A percentile compares a stretch with the other conserved stretches of the same genome.
phyloP scores from a whole-genome alignment of 1,140 invertebrate genomes.

The Platyura marginata region DNA sequence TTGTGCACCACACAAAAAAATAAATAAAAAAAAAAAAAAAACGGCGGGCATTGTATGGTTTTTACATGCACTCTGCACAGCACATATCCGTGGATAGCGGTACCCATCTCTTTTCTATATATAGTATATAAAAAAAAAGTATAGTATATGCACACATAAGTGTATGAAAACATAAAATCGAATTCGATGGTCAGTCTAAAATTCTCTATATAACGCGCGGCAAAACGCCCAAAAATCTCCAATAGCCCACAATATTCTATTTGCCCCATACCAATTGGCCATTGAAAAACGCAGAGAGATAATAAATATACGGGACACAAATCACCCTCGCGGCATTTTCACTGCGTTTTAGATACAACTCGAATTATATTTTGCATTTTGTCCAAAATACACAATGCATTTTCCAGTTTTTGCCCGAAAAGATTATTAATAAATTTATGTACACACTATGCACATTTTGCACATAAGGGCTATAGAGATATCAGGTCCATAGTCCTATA shows the following conservation, averaged over 20 bases:
- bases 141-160: too few species aligned
- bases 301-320: neutral
- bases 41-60: too few species aligned
- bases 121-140: too few species aligned
- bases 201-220: neutral
- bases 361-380: neutral
- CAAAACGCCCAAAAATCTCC: neutral
- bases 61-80: neutral
- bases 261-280: neutral
- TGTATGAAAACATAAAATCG: neutral
- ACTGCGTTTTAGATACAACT: neutral
- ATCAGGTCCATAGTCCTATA: too few species aligned
- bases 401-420: neutral
- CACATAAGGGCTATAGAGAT: too few species aligned
- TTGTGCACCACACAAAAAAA: too few species aligned
- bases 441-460: too few species aligned
- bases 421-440: neutral
- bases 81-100: too few species aligned
- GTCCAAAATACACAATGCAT: neutral
- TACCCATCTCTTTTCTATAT: too few species aligned
- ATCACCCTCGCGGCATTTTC: neutral
- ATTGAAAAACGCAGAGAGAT: neutral
- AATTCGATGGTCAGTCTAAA: neutral
- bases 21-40: too few species aligned
- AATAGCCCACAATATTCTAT: neutral